These are phyloP conservation scores for Lasioglossum marginatum DNA, from an alignment of 2,888 invertebrate genomes.

Conservation along the genomic window DNA sequence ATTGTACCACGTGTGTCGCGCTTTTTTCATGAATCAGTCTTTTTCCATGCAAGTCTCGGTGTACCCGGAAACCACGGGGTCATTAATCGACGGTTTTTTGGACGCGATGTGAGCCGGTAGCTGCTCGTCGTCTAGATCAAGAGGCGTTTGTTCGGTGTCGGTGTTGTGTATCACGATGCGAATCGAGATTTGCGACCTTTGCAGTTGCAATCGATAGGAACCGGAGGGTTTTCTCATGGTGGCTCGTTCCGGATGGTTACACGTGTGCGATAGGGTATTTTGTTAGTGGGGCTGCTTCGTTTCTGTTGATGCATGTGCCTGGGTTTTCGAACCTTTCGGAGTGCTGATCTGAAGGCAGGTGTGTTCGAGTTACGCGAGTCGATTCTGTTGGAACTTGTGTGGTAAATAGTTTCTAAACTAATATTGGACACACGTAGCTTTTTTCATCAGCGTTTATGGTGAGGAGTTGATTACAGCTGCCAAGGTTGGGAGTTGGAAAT, in stretches of 20 bases:
- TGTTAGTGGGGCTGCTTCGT: neutral
- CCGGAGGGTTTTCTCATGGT: neutral
- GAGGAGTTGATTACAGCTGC: neutral
- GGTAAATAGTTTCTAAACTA: no score
- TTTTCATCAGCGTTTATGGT: no score
- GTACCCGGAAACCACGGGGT: conserved; percentile 19
- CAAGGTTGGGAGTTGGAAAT: neutral
- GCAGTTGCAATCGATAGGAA: conserved; percentile 28
- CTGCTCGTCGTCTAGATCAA: neutral
- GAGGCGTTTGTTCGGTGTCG: neutral
- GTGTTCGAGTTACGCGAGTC: no score
- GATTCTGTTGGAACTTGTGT: no score
- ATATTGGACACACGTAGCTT: no score
- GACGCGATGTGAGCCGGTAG: conserved; percentile 48
- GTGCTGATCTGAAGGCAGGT: neutral
- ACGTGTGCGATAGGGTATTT: neutral
- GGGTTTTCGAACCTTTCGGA: no score
- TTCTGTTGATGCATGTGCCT: neutral
- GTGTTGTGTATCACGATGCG: neutral
- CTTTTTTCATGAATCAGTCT: conserved; percentile 82
- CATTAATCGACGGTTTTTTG: conserved; percentile 41
- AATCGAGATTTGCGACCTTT: neutral
- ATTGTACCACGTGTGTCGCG: conserved; percentile 81
- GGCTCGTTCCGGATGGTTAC: neutral
- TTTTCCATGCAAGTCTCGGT: conserved; percentile 78